Base-by-base conservation (phyloP, 2,797 vertebrate genomes). In the Calcarius lapponicus region DNA sequence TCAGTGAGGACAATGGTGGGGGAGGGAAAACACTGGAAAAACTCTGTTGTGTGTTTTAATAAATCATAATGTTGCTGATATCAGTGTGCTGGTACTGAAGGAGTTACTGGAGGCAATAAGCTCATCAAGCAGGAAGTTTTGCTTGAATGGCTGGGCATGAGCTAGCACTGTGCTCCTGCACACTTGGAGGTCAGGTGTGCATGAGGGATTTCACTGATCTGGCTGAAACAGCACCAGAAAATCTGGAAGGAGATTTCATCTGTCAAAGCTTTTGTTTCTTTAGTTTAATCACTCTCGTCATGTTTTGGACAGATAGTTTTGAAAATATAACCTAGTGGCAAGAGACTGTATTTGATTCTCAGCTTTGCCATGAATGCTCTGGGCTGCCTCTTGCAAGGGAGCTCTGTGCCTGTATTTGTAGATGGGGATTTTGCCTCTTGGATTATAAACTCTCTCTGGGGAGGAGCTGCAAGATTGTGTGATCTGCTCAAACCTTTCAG, bases 121-220 rank as follows among this genome's bases (percentile, higher is more conserved):
- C 45, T 93, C 34, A 84, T 34, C 34, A 67, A 92, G 78, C 83
- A 92, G 53, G 80, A 82, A 47, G 71, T 61, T 90, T 86, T 85
- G 86, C 80, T 56, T 80, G 73, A 94, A 51, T n/a, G 71, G 43
- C 32, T 57, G 36, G 53, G 57, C 4, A 3, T 56, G 73, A 48
- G 32, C 67, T 56, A 79, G 45, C 21, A 28, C 42, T 0, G 9
- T 0, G 6, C 42, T 80, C 1, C 0, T 57, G 60, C 2, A 13
- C 57, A 40, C 3, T 4, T 32, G 32, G 47, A 62, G 43, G n/a
- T 58, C 71, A 56, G 45, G 47, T 61, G 38, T 64, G 47, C 40
- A 19, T 57, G 61, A 86, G 73, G 62, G 73, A 71, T 65, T 62
- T 86, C 85, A 60, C 38, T 57, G 51, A 82, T 53, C 40, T 18